phyloP scores from a whole-genome alignment of 1,140 invertebrate species.

The Heliconius hewitsoni region DNA sequence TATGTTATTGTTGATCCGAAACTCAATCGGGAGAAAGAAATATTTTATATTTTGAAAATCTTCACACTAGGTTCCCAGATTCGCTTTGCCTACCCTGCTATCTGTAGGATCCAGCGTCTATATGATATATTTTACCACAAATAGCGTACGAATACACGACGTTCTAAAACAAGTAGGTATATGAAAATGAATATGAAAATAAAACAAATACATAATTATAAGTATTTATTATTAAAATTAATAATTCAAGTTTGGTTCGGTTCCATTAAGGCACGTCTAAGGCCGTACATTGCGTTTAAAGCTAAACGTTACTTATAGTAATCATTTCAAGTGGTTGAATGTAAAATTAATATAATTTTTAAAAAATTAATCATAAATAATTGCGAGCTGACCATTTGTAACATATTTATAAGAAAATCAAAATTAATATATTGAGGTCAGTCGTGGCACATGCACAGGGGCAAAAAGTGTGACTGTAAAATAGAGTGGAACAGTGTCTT shows the following conservation, averaged over 20 bases:
- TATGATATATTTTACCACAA: not conserved
- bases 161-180: too few relatives aligned
- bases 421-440: too few relatives aligned
- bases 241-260: slow-evolving; percentile 71
- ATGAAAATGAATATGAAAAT: slow-evolving; percentile 1
- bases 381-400: not conserved
- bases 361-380: too few relatives aligned
- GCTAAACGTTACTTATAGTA: slow-evolving; percentile 57
- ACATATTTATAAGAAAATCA: not conserved
- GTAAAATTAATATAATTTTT: slow-evolving; percentile 5
- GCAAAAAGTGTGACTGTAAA: too few relatives aligned
- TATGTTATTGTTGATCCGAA: too few relatives aligned
- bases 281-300: slow-evolving; percentile 74
- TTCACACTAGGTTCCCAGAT: too few relatives aligned
- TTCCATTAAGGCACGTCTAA: slow-evolving; percentile 72
- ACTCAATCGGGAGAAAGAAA: too few relatives aligned
- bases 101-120: too few relatives aligned
- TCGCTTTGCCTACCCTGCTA: too few relatives aligned
- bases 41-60: too few relatives aligned
- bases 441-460: too few relatives aligned
- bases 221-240: slow-evolving; percentile 38
- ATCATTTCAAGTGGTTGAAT: slow-evolving; percentile 22
- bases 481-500: too few relatives aligned
- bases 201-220: slow-evolving; percentile 33
- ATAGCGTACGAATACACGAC: not conserved